phyloP scores from a whole-genome alignment of 2,113 vertebrate species.

The Rhipidura dahli region DNA sequence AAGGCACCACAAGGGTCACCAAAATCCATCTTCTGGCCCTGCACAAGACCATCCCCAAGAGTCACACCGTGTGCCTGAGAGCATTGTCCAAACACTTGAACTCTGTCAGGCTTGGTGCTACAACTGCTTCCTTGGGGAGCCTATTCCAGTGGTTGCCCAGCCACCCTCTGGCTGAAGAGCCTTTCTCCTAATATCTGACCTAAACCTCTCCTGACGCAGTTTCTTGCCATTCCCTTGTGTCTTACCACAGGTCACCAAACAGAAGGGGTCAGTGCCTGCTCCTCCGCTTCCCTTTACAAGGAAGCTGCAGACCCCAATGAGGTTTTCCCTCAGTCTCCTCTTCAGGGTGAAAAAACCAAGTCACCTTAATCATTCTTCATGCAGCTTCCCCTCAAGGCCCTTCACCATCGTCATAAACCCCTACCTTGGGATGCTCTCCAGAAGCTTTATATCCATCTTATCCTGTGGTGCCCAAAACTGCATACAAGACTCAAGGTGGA shows the following conservation, averaged over 20 bases:
- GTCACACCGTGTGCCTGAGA: rapidly evolving
- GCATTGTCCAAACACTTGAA: background rate
- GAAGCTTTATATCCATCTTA: background rate
- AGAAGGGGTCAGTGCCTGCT: background rate
- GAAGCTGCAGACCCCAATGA: background rate
- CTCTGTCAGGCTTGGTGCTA: background rate
- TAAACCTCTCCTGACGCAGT: background rate
- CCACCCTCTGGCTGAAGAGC: background rate
- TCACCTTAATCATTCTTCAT: background rate
- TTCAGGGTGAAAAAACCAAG: background rate
- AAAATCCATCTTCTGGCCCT: background rate
- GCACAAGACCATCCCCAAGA: background rate
- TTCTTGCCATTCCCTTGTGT: background rate
- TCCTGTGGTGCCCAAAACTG: background rate
- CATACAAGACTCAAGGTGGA: background rate
- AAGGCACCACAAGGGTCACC: background rate
- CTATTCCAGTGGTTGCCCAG: background rate
- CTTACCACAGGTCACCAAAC: background rate
- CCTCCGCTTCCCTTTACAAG: background rate
- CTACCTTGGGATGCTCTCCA: background rate
- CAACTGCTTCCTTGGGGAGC: background rate
- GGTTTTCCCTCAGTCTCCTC: background rate
- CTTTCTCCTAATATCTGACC: no score
- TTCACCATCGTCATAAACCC: background rate
- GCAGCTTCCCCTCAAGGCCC: background rate